These are phyloP conservation scores for Notolabrus celidotus DNA, from an alignment of 2,797 vertebrate genomes.

Conservation along the genomic window DNA sequence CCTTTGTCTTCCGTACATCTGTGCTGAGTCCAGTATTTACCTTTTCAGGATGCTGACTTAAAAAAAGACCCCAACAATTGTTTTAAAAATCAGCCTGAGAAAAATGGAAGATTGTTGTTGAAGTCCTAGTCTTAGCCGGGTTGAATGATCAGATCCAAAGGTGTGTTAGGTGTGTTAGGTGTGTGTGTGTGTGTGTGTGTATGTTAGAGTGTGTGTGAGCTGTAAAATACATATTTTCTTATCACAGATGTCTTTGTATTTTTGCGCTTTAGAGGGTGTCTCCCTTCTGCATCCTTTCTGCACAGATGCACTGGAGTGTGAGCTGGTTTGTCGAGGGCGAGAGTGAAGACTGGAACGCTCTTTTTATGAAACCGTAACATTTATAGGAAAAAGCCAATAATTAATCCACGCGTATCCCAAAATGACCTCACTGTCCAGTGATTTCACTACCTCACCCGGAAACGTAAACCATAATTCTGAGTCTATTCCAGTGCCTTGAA, in stretches of 20 bases:
- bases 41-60: too few species aligned
- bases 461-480: conserved; percentile 67
- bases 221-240: conserved; percentile 11
- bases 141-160: conserved; percentile 37
- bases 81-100: neutral
- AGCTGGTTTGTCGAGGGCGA: conserved; percentile 29
- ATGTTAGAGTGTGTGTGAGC: too few species aligned
- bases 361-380: conserved; percentile 27
- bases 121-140: conserved; percentile 1
- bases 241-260: conserved; percentile 20
- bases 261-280: conserved; percentile 16
- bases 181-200: neutral
- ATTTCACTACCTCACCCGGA: conserved; percentile 81
- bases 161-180: conserved; percentile 2
- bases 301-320: conserved; percentile 24
- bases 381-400: conserved; percentile 78
- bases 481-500: conserved; percentile 83
- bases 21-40: too few species aligned
- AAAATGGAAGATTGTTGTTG: neutral
- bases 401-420: conserved; percentile 60
- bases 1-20: neutral
- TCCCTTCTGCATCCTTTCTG: conserved; percentile 8
- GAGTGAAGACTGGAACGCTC: conserved; percentile 42
- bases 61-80: neutral
- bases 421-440: conserved; percentile 69